These are phyloP conservation scores for Gracilinanus agilis DNA, from an alignment of 2,113 vertebrate genomes.

Conservation along the genomic window DNA sequence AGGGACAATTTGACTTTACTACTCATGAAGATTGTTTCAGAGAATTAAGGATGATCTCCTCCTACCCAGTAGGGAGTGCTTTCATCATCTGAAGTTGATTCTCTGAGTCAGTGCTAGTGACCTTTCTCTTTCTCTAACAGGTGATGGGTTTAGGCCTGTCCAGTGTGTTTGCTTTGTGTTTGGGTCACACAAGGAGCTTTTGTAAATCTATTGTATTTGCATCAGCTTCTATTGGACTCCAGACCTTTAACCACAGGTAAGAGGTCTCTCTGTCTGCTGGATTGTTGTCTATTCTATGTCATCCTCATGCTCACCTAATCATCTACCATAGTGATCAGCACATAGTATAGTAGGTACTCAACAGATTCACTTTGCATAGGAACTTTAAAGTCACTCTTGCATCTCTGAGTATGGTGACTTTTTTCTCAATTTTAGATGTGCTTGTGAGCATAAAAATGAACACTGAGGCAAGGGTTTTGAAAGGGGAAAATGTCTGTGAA, in stretches of 20 bases:
- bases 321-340: background rate
- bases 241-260: conserved; percentile 98
- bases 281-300: background rate
- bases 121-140: conserved; percentile 80
- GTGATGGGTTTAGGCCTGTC: conserved; percentile 94
- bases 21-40: background rate
- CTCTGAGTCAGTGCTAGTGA: background rate
- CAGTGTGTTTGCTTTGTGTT: conserved; percentile 91
- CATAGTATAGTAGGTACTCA: background rate
- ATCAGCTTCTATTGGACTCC: conserved; percentile 92
- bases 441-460: background rate
- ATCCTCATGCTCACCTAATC: background rate
- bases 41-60: background rate
- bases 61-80: background rate
- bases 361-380: background rate
- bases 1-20: background rate
- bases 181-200: conserved; percentile 92
- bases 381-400: background rate
- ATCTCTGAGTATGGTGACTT: background rate
- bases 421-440: background rate
- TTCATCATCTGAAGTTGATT: background rate
- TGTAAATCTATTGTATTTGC: conserved; percentile 91
- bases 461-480: background rate
- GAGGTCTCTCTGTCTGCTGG: background rate
- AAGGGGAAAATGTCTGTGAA: background rate